Evolutionary conservation across 2,113 vertebrate genomes (phyloP).

Genomic region (Gasterosteus aculeatus): DNA sequence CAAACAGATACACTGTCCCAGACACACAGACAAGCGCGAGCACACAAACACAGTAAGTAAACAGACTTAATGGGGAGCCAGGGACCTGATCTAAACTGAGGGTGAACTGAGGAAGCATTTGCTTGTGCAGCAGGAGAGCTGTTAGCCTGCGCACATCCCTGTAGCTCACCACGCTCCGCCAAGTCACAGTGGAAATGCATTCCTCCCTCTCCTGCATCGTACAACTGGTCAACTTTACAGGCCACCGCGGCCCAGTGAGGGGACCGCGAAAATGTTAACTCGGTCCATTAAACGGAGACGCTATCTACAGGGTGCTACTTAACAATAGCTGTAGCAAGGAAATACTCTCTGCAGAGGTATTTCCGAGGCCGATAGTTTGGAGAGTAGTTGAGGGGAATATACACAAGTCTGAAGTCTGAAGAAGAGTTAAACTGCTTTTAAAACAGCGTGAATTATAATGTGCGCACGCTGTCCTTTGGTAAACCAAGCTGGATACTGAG

Average conservation of each 20-base stretch:
- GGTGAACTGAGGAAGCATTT: conserved; percentile 55
- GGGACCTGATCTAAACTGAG: conserved; percentile 61
- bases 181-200: conserved; percentile 49
- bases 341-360: neutral
- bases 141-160: conserved; percentile 47
- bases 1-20: conserved; percentile 23
- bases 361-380: neutral
- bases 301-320: conserved; percentile 34
- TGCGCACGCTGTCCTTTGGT: neutral
- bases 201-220: conserved; percentile 31
- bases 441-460: neutral
- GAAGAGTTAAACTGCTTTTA: neutral
- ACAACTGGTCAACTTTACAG: conserved; percentile 35
- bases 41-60: conserved; percentile 53
- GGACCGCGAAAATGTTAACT: conserved; percentile 44
- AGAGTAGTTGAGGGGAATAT: conserved; percentile 4
- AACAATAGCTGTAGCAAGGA: conserved; percentile 2
- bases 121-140: conserved; percentile 53
- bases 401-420: conserved; percentile 7
- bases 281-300: conserved; percentile 23
- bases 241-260: conserved; percentile 34
- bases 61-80: conserved; percentile 65
- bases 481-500: neutral
- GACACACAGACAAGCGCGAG: conserved; percentile 3
- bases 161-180: conserved; percentile 49